phyloP scores from a whole-genome alignment of 2,888 invertebrate genomes.

The Drosophila tanythrix region DNA sequence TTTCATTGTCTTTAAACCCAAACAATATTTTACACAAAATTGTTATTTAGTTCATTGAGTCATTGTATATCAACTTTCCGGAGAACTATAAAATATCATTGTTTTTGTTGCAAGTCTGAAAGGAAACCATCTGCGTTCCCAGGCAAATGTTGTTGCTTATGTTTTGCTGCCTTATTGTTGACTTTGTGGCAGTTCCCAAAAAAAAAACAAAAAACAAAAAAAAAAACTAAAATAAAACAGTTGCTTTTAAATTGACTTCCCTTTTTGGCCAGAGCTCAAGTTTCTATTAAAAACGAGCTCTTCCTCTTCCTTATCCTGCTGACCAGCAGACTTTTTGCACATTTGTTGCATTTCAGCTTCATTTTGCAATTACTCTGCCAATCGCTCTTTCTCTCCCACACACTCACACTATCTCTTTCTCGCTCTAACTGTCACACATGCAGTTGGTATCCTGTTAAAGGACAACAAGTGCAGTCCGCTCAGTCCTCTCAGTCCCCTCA shows the following conservation, averaged over 20 bases:
- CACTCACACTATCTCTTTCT: neutral
- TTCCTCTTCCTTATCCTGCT: conserved; percentile 29
- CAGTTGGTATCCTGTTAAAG: conserved; percentile 64
- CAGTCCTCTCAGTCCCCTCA: neutral
- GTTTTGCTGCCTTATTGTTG: neutral
- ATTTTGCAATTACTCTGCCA: conserved; percentile 60
- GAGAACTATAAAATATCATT: conserved; percentile 2
- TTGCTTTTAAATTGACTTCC: conserved; percentile 49
- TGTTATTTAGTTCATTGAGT: neutral
- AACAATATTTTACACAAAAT: neutral
- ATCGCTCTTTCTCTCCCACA: neutral
- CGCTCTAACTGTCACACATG: neutral
- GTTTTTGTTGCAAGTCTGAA: neutral
- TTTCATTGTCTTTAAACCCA: neutral
- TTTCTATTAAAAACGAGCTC: conserved; percentile 45
- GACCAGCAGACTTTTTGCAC: conserved; percentile 27
- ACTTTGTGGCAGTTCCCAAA: conserved; percentile 4
- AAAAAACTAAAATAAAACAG: conserved; percentile 22
- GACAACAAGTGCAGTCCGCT: conserved; percentile 44
- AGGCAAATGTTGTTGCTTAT: conserved; percentile 9
- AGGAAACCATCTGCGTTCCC: conserved; percentile 23
- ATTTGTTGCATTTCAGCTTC: conserved; percentile 65
- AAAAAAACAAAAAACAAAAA: neutral
- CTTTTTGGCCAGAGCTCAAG: conserved; percentile 35
- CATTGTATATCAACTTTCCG: neutral